Conservation (phyloP, 2,888 invertebrate genomes). For the Apamea epomidion region DNA sequence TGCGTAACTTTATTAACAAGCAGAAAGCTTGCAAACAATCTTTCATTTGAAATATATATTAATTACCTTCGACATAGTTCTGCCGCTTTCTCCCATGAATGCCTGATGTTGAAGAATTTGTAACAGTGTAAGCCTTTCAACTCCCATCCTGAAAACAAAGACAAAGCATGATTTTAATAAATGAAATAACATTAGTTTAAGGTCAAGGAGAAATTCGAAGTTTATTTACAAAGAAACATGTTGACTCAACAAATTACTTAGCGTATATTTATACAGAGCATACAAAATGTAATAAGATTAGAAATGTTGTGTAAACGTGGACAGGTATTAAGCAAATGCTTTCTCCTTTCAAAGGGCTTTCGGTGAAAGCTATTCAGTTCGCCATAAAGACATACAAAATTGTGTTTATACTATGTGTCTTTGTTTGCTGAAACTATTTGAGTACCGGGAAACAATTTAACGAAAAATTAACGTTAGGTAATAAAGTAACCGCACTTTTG, state of each 20-base stretch:
- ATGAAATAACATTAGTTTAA: neutral
- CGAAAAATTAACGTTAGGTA: slow-evolving; percentile 67
- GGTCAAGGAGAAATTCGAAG: slow-evolving; percentile 64
- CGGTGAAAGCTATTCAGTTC: slow-evolving; percentile 69
- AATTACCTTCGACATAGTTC: slow-evolving; percentile 97
- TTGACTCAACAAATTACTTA: slow-evolving; percentile 74
- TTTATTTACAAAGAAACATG: slow-evolving; percentile 68
- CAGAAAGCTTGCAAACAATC: slow-evolving; percentile 4
- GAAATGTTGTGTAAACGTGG: slow-evolving; percentile 57
- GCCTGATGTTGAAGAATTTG: slow-evolving; percentile 98
- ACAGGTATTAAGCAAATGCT: slow-evolving; percentile 66
- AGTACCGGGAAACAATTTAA: slow-evolving; percentile 69
- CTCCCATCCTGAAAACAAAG: slow-evolving; percentile 96
- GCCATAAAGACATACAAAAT: slow-evolving; percentile 47
- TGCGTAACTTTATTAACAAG: neutral
- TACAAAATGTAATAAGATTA: slow-evolving; percentile 41
- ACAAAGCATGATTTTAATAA: slow-evolving; percentile 54
- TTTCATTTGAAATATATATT: slow-evolving; percentile 79
- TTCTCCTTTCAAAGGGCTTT: slow-evolving; percentile 71
- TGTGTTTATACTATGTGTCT: slow-evolving; percentile 52
- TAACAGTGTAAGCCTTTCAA: slow-evolving; percentile 97
- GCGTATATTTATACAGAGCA: slow-evolving; percentile 40
- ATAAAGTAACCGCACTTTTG: slow-evolving; percentile 69
- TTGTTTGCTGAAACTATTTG: slow-evolving; percentile 63
- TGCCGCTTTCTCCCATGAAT: slow-evolving; percentile 98